phyloP scores from a whole-genome alignment of 2,888 invertebrate species.

The Pollenia labialis region DNA sequence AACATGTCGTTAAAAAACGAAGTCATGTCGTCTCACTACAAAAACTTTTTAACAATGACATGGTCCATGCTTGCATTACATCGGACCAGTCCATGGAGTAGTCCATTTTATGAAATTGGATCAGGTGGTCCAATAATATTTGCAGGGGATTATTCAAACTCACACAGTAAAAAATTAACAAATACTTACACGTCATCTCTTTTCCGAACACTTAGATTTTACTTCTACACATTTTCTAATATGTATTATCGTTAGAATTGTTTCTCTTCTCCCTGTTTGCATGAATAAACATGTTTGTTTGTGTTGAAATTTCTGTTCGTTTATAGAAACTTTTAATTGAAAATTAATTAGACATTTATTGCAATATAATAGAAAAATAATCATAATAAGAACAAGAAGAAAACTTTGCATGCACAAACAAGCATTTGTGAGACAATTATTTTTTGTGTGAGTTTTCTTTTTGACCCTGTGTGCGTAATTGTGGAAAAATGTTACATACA shows the following conservation, averaged over 20 bases:
- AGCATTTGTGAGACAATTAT: constrained; percentile 26
- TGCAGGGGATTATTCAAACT: background rate
- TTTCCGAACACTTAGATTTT: constrained; percentile 10
- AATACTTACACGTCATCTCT: background rate
- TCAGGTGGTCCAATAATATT: no score
- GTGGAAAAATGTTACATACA: background rate
- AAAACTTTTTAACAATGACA: no score
- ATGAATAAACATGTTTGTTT: constrained; percentile 21
- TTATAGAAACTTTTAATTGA: constrained; percentile 68
- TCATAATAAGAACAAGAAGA: background rate
- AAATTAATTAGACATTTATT: constrained; percentile 68
- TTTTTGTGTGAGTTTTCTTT: constrained; percentile 41
- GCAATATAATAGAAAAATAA: constrained; percentile 35
- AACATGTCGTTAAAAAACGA: no score
- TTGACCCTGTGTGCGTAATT: constrained; percentile 4
- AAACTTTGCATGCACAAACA: constrained; percentile 45
- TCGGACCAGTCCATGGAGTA: no score
- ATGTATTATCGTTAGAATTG: constrained; percentile 24
- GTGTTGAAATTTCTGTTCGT: constrained; percentile 27
- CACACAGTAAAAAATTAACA: background rate
- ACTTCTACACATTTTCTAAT: constrained; percentile 39
- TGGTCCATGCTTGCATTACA: no score
- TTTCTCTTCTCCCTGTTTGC: background rate
- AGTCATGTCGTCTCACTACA: no score
- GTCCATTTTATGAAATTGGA: no score